A percentile compares a stretch with the other conserved stretches of the same genome.
These are phyloP conservation scores for Chrysoperla carnea DNA, from an alignment of 1,140 invertebrate species.

Conservation along the genomic window DNA sequence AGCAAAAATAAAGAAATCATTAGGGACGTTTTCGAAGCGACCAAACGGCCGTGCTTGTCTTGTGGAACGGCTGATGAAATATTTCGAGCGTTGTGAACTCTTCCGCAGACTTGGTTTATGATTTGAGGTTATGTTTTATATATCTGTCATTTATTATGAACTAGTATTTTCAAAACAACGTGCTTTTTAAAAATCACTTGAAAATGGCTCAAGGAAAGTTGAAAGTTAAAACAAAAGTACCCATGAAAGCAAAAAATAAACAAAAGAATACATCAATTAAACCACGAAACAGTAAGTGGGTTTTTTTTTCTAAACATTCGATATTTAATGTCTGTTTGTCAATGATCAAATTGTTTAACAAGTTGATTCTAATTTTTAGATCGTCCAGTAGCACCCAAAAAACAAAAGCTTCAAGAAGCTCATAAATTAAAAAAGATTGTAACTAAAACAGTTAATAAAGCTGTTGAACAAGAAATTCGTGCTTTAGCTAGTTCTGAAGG, in stretches of 20 bases:
- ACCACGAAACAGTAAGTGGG: constrained; percentile 28
- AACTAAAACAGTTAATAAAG: constrained; percentile 39
- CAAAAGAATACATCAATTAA: constrained; percentile 26
- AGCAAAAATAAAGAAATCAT: too few relatives aligned
- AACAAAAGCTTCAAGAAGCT: constrained; percentile 32
- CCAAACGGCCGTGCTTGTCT: too few relatives aligned
- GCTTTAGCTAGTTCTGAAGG: constrained; percentile 29
- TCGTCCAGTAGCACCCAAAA: constrained; percentile 40
- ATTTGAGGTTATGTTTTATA: too few relatives aligned
- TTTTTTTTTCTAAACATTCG: neutral
- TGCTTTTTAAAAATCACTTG: neutral
- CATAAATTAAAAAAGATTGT: constrained; percentile 41
- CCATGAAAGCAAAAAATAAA: constrained; percentile 25
- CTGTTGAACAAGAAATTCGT: constrained; percentile 38
- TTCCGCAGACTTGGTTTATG: too few relatives aligned
- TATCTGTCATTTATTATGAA: too few relatives aligned
- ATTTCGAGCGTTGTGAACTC: too few relatives aligned
- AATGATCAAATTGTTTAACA: neutral
- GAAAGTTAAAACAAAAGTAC: constrained; percentile 35
- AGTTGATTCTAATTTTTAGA: constrained; percentile 24
- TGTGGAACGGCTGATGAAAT: too few relatives aligned
- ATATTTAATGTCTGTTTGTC: neutral
- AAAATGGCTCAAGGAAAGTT: constrained; percentile 40
- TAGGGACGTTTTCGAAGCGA: too few relatives aligned
- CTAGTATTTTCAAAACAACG: too few relatives aligned